phyloP scores from a whole-genome alignment of 2,797 vertebrate species.

The Coracias cyanogaster region DNA sequence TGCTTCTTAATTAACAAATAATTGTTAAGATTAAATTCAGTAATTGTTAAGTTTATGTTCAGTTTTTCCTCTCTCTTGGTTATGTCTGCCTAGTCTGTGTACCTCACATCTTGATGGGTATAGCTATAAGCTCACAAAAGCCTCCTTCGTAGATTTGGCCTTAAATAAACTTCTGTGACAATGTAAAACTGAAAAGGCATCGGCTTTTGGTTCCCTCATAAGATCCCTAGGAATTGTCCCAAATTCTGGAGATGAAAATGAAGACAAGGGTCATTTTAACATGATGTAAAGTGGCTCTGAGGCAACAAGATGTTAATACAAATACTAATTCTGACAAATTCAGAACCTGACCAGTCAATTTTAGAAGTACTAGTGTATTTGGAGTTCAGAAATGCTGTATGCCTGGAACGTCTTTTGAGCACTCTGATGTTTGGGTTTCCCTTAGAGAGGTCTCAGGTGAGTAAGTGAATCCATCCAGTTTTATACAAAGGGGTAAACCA shows the following conservation, averaged over 20 bases:
- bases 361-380: background rate
- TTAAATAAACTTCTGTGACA: background rate
- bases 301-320: background rate
- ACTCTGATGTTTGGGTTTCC: background rate
- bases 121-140: background rate
- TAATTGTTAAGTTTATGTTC: background rate
- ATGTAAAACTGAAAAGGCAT: background rate
- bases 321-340: background rate
- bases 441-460: background rate
- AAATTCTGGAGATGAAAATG: background rate
- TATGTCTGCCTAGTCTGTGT: background rate
- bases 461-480: background rate
- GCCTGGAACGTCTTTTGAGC: background rate
- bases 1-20: background rate
- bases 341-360: background rate
- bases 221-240: background rate
- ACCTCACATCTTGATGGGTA: background rate
- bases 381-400: background rate
- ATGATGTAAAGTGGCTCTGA: background rate
- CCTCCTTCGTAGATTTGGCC: background rate
- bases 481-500: background rate
- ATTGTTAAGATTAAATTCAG: background rate
- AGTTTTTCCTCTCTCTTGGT: background rate
- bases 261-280: background rate
- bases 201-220: background rate